phyloP scores from a whole-genome alignment of 2,113 vertebrate species.

The Progne subis region DNA sequence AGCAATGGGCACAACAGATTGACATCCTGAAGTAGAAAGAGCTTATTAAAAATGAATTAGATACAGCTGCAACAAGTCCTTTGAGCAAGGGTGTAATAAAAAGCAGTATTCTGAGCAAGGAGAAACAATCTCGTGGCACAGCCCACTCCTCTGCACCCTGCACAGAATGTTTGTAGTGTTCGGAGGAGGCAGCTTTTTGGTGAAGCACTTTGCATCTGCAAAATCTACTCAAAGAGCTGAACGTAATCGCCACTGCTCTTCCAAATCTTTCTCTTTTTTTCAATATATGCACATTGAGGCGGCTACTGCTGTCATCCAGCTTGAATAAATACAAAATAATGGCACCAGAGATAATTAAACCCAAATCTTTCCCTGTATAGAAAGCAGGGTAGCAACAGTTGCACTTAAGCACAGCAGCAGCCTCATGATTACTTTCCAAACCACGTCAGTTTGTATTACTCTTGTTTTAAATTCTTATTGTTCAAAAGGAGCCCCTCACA shows the following conservation, averaged over 20 bases:
- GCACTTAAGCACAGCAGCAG: not conserved
- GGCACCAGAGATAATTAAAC: not conserved
- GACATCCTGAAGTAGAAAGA: constrained; percentile 50
- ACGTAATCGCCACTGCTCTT: not conserved
- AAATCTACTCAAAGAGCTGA: not conserved
- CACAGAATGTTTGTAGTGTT: not conserved
- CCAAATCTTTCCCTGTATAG: not conserved
- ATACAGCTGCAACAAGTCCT: constrained; percentile 46
- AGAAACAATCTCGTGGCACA: constrained; percentile 15
- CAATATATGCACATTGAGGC: not conserved
- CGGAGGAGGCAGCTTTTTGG: not conserved
- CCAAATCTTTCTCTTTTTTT: not conserved
- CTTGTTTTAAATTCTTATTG: not conserved
- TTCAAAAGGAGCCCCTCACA: not conserved
- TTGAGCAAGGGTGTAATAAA: constrained; percentile 31
- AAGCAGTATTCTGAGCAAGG: constrained; percentile 15
- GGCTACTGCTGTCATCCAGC: not conserved
- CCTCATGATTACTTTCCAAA: not conserved
- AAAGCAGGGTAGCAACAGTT: not conserved
- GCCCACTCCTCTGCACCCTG: not conserved
- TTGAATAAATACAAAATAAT: not conserved
- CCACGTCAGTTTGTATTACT: not conserved
- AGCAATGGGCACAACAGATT: constrained; percentile 37
- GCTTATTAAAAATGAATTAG: constrained; percentile 60
- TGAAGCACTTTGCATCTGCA: not conserved